phyloP scores from a whole-genome alignment of 2,113 vertebrate genomes.

The Corythornis madagascariensis region DNA sequence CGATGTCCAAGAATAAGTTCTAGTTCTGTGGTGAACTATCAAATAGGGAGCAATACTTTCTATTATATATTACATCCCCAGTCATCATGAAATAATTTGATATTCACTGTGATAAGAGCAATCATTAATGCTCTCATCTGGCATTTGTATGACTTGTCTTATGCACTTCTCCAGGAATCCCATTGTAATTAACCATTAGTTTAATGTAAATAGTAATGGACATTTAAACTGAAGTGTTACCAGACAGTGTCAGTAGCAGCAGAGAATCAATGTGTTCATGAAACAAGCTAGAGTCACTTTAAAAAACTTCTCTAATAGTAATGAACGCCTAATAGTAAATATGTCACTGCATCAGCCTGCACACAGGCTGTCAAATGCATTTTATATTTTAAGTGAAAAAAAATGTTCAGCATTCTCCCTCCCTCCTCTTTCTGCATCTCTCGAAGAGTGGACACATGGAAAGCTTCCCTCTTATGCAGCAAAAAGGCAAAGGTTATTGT shows the following conservation, averaged over 20 bases:
- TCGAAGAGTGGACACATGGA: neutral
- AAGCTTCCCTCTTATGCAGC: neutral
- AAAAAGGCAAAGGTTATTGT: accelerated
- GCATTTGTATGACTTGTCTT: constrained; percentile 71
- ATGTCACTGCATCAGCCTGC: neutral
- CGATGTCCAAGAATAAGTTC: constrained; percentile 62
- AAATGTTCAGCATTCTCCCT: neutral
- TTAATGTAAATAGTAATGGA: constrained; percentile 79
- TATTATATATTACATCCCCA: constrained; percentile 72
- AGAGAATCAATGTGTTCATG: constrained; percentile 47
- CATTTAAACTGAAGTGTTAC: constrained; percentile 68
- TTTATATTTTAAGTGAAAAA: constrained; percentile 5
- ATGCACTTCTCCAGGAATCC: constrained; percentile 72
- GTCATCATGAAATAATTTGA: constrained; percentile 79
- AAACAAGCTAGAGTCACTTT: neutral
- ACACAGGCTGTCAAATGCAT: neutral
- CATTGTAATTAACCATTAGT: constrained; percentile 78
- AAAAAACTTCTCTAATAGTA: constrained; percentile 26
- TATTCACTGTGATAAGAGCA: constrained; percentile 78
- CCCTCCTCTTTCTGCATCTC: neutral
- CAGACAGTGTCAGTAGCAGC: constrained; percentile 58
- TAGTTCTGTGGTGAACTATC: constrained; percentile 64
- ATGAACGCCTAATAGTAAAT: constrained; percentile 18
- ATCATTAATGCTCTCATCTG: constrained; percentile 78
- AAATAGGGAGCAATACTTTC: constrained; percentile 70